Base-by-base conservation (phyloP, 2,888 invertebrate genomes). In the Chironomus riparius region DNA sequence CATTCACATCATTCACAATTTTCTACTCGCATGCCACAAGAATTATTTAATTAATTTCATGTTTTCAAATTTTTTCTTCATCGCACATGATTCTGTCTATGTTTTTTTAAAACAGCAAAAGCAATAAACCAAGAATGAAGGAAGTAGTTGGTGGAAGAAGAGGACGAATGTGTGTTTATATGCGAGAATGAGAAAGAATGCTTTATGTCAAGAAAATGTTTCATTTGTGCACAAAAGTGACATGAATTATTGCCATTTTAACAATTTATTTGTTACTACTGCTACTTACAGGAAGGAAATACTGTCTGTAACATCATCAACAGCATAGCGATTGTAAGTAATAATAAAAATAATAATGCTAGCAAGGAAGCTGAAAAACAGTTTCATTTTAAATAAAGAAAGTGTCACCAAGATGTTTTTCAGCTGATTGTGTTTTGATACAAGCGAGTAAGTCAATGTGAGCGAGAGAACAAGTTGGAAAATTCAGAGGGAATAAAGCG, bases 391-490 rank as follows among this genome's bases (percentile, higher is more conserved):
- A 13, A 3, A 15, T n/a, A n/a, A n/a, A n/a, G 3, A 56, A 69
- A 69, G n/a, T 38, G 68, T 69, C 68, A 69, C 38, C 18, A 28
- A 69, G 68, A 69, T 47, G 47, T 69, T 69, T 69, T 62, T n/a
- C 10, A 68, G 38, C 24, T 28, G 68, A 68, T 68, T 68, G 68
- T 24, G 65, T 18, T 18, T 24, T n/a, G 3, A 28, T 3, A 6
- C 10, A 18, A 38, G 28, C 3, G 18, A 56, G 56, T 15, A 56
- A 38, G 38, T 38, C 38, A 38, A 38, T 38, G 38, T 7, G 10
- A 10, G 38, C 10, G 7, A 38, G 10, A 38, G 2, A 1, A 10
- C 2, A 10, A 38, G 38, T 38, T 38, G 10, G 38, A 4, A 10
- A 38, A 4, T 28, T 28, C 4, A 28, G 3, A 4, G 28, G 7